Percentiles rank a stretch among this genome's conserved stretches.
Evolutionary conservation across 2,888 invertebrate genomes (phyloP).

Genomic region (Synanthedon vespiformis): DNA sequence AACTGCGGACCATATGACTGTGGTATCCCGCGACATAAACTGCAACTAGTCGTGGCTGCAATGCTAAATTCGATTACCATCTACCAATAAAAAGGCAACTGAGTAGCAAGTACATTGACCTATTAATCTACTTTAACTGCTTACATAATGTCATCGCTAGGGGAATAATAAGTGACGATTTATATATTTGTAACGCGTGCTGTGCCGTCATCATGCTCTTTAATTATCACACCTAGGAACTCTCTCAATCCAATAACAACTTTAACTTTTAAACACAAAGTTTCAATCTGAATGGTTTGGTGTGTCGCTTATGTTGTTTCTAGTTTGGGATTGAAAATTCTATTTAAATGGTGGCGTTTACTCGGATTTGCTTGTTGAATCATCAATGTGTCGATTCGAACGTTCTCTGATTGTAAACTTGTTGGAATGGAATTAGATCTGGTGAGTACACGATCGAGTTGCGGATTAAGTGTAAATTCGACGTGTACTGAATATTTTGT

Average conservation of each 20-base stretch:
- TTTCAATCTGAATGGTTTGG: constrained; percentile 2
- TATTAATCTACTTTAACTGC: constrained; percentile 40
- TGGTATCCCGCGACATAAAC: neutral
- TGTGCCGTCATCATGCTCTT: constrained; percentile 26
- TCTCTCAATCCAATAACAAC: constrained; percentile 3
- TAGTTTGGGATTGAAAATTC: constrained; percentile 1
- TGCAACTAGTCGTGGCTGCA: constrained; percentile 1
- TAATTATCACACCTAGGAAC: constrained; percentile 20
- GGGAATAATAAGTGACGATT: constrained; percentile 34
- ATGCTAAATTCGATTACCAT: constrained; percentile 20
- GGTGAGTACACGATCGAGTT: constrained; percentile 2
- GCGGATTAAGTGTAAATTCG: constrained; percentile 8
- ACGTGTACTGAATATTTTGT: neutral
- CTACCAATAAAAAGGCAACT: constrained; percentile 19
- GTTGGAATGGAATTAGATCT: constrained; percentile 9
- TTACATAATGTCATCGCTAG: constrained; percentile 34
- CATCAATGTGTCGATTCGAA: constrained; percentile 22
- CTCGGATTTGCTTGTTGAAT: constrained; percentile 33
- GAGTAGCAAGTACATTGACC: constrained; percentile 44
- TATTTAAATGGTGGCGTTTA: constrained; percentile 34
- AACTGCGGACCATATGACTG: neutral
- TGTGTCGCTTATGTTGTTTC: neutral
- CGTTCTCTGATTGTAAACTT: constrained; percentile 15
- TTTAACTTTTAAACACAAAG: neutral
- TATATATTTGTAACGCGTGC: constrained; percentile 34